A percentile compares a stretch with the other conserved stretches of the same genome.
phyloP scores from a whole-genome alignment of 2,113 vertebrate genomes.

The Ranitomeya imitator region DNA sequence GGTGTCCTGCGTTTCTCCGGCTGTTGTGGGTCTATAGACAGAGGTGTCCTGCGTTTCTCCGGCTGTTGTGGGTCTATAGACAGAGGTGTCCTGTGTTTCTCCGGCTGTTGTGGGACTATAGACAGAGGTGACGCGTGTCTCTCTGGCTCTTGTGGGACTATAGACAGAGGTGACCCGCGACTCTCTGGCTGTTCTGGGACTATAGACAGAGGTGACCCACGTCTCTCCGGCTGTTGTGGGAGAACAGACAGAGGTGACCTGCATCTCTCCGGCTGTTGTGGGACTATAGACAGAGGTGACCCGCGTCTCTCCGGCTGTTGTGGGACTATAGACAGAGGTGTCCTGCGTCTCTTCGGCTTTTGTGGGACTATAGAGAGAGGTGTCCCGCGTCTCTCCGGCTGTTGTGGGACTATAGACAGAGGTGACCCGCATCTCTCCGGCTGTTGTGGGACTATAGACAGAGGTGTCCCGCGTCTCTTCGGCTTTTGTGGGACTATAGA shows the following conservation, averaged over 20 bases:
- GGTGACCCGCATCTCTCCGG: neutral
- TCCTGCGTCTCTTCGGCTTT: neutral
- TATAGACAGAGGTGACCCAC: neutral
- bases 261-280: neutral
- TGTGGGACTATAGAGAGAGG: neutral
- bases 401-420: neutral
- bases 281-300: neutral
- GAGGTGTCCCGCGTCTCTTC: neutral
- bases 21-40: neutral
- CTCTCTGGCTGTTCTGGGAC: neutral
- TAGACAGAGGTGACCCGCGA: neutral
- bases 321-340: neutral
- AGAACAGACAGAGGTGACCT: neutral
- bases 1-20: neutral
- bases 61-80: neutral
- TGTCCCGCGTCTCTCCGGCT: neutral
- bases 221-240: neutral
- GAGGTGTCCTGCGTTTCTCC: neutral
- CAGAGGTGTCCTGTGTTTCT: neutral
- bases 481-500: neutral
- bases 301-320: neutral
- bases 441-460: neutral
- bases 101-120: neutral
- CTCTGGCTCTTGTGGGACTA: neutral
- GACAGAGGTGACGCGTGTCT: neutral